Evolutionary conservation across 2,113 vertebrate species (phyloP).

Genomic region (Argyrosomus japonicus): DNA sequence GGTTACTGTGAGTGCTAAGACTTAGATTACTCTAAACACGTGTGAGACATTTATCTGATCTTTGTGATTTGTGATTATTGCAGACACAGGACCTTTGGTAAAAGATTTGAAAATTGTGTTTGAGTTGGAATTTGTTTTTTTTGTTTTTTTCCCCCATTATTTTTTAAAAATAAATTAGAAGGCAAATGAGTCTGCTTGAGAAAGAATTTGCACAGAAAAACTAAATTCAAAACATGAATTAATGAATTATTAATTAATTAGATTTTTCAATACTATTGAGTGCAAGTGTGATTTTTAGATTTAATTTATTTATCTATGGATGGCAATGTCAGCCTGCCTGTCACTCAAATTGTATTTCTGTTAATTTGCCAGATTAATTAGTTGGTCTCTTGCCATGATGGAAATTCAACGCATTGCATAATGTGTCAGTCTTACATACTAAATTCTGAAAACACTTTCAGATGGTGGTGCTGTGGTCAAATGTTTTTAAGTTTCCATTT

Average conservation of each 20-base stretch:
- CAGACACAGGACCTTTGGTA: not conserved
- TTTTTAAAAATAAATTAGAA: not conserved
- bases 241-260: not conserved
- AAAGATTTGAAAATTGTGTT: not conserved
- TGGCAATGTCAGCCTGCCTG: not conserved
- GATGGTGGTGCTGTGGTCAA: not conserved
- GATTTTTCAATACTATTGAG: not conserved
- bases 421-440: too few relatives aligned
- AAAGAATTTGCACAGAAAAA: not conserved
- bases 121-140: not conserved
- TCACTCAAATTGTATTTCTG: not conserved
- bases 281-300: conserved; percentile 5
- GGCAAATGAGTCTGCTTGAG: not conserved
- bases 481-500: too few relatives aligned
- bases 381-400: not conserved
- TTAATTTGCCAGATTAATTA: not conserved
- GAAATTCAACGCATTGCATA: not conserved
- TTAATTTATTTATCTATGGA: not conserved
- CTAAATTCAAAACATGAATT: not conserved
- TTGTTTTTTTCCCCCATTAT: too few relatives aligned
- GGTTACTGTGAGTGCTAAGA: not conserved
- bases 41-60: not conserved
- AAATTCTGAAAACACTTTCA: not conserved
- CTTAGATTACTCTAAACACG: too few relatives aligned
- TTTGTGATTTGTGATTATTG: not conserved